Evolutionary conservation across 37 sponge, comb jelly and placozoan genomes (phyloP).

Genomic region (Cladorhizidae sp.): DNA sequence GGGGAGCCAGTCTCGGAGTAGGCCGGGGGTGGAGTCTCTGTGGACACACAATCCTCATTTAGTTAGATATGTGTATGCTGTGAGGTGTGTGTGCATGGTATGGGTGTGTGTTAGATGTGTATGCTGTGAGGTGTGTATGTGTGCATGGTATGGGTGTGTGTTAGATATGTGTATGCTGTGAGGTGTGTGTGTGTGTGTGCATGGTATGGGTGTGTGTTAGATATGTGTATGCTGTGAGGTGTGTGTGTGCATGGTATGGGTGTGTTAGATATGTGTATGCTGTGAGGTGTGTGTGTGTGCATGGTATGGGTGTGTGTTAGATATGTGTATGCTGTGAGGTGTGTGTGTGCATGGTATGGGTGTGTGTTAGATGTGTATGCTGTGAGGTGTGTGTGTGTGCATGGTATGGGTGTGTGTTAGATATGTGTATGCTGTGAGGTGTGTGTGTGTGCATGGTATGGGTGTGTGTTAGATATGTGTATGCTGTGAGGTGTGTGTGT

Average conservation of each 20-base stretch:
- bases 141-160: neutral
- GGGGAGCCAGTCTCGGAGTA: conserved; percentile 74
- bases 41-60: neutral
- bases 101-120: too few species aligned
- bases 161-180: neutral
- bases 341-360: neutral
- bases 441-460: conserved; percentile 5
- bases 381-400: neutral
- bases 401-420: too few species aligned
- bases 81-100: too few species aligned
- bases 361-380: neutral
- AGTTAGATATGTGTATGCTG: neutral
- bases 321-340: neutral
- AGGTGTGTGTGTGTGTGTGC: conserved; percentile 1
- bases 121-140: conserved; percentile 23
- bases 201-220: neutral
- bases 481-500: neutral
- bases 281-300: conserved; percentile 26
- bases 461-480: neutral
- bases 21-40: conserved; percentile 89
- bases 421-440: too few species aligned
- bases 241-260: too few species aligned
- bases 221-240: neutral
- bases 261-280: too few species aligned
- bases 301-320: neutral